Evolutionary conservation across 2,113 vertebrate genomes (phyloP).

Genomic region (Caloenas nicobarica): DNA sequence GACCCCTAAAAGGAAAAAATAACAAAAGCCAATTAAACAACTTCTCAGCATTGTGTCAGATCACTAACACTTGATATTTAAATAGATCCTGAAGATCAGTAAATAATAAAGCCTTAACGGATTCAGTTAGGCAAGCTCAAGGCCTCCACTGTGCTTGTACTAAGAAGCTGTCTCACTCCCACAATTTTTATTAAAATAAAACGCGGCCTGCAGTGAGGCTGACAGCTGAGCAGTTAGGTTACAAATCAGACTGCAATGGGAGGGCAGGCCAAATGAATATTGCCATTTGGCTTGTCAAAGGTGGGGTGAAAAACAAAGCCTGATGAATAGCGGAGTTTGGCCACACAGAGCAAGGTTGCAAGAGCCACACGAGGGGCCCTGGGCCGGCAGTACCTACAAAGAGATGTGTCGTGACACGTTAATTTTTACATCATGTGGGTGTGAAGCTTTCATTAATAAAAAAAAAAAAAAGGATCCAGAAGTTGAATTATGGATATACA

Average conservation of each 20-base stretch:
- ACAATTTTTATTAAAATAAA: constrained; percentile 66
- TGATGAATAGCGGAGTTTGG: neutral
- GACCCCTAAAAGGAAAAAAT: neutral
- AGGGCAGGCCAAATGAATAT: constrained; percentile 28
- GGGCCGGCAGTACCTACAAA: accelerated
- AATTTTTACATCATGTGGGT: neutral
- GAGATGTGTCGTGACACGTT: accelerated
- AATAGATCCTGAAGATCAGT: neutral
- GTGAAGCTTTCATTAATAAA: neutral
- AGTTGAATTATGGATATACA: neutral
- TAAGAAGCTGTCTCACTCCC: constrained; percentile 31
- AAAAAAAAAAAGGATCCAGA: neutral
- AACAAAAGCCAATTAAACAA: neutral
- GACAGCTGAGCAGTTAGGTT: constrained; percentile 63
- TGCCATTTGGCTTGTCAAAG: constrained; percentile 29
- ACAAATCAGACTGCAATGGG: constrained; percentile 41
- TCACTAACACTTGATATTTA: neutral
- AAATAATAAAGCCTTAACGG: constrained; percentile 10
- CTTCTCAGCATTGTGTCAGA: neutral
- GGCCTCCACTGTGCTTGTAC: neutral
- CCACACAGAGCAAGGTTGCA: neutral
- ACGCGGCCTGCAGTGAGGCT: neutral
- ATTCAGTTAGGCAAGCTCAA: neutral
- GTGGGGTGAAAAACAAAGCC: neutral
- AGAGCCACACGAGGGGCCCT: accelerated